A percentile compares a stretch with the other conserved stretches of the same genome.
These are phyloP conservation scores for Blomia tropicalis DNA, from an alignment of 2,888 invertebrate species.

Conservation along the genomic window DNA sequence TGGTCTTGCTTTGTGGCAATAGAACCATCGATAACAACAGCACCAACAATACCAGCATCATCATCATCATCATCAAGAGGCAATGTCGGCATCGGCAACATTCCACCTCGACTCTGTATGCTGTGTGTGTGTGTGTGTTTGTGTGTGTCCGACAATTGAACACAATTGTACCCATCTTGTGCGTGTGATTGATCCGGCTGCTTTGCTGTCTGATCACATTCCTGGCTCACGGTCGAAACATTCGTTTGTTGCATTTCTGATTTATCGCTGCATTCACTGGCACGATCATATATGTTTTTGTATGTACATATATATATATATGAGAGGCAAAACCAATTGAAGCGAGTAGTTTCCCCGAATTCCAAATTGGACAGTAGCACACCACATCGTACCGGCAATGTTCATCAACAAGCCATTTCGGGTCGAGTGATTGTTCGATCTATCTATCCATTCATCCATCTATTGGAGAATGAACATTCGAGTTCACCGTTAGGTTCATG, in stretches of 20 bases:
- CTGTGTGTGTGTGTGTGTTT: too few species aligned
- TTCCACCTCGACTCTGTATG: too few species aligned
- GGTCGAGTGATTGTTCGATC: not conserved
- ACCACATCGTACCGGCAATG: not conserved
- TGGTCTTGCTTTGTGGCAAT: slow-evolving; percentile 1
- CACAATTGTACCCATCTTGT: too few species aligned
- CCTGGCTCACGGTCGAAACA: not conserved
- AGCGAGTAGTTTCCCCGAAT: not conserved
- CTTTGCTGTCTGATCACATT: slow-evolving; percentile 10
- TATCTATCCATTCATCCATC: too few species aligned
- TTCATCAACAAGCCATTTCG: not conserved
- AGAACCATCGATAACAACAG: too few species aligned
- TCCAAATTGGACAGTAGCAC: not conserved
- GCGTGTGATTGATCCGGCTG: slow-evolving; percentile 12
- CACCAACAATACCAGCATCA: too few species aligned
- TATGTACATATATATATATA: too few species aligned
- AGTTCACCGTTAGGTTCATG: too few species aligned
- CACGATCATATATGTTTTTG: not conserved
- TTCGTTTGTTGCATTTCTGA: slow-evolving; percentile 13
- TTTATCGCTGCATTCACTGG: slow-evolving; percentile 10
- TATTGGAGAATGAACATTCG: too few species aligned
- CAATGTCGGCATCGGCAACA: too few species aligned
- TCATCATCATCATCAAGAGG: too few species aligned
- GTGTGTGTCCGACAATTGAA: too few species aligned
- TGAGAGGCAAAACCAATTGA: not conserved